Conservation (phyloP, 2,888 invertebrate species). For the Phortica magna region DNA sequence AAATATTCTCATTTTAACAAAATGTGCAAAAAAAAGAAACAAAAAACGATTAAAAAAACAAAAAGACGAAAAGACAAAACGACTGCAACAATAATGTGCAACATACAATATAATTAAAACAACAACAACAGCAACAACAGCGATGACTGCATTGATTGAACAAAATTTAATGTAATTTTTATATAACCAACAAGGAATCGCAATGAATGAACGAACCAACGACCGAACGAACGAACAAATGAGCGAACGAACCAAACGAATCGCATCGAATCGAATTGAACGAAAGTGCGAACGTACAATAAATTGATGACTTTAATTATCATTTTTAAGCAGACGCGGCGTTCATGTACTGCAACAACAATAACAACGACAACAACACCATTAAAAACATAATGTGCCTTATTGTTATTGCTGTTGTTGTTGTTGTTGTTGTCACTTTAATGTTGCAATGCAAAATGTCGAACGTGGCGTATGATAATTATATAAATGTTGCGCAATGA, state of each 20-base stretch:
- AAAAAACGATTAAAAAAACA: not conserved
- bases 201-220: not conserved
- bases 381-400: not conserved
- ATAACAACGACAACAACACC: constrained; percentile 1
- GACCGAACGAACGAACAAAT: not conserved
- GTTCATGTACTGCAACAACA: not conserved
- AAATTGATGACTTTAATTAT: constrained; percentile 69
- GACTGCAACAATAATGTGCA: not conserved
- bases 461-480: constrained; percentile 24
- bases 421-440: not conserved
- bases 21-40: not conserved
- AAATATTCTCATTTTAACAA: constrained; percentile 55
- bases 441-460: not conserved
- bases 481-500: constrained; percentile 21
- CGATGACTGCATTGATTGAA: not conserved
- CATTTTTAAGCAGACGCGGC: constrained; percentile 50
- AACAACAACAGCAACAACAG: constrained; percentile 9
- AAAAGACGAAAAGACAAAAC: not conserved
- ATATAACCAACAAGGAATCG: not conserved
- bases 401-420: not conserved
- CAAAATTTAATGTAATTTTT: constrained; percentile 5
- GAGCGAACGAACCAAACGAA: not conserved
- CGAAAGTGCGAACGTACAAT: constrained; percentile 40
- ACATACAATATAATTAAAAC: not conserved
- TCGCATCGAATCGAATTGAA: not conserved